A percentile compares a stretch with the other conserved stretches of the same genome.
Conservation (phyloP, 2,113 vertebrate genomes). For the Macaca nemestrina region DNA sequence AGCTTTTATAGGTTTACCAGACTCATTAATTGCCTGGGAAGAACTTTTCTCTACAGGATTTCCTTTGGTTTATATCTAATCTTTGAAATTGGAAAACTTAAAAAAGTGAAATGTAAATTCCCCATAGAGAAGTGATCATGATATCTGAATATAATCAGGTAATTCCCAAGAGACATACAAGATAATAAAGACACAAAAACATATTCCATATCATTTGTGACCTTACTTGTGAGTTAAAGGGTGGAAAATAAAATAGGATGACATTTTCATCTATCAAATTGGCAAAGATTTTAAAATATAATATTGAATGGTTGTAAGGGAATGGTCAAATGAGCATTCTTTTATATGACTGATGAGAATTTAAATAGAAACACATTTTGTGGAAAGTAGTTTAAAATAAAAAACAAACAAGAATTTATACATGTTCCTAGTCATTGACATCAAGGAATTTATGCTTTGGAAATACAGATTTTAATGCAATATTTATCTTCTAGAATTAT, state of each 20-base stretch:
- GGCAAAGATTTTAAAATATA: background rate
- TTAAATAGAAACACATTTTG: background rate
- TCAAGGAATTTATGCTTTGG: background rate
- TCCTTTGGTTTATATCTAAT: background rate
- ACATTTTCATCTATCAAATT: background rate
- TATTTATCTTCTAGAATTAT: background rate
- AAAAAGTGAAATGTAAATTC: slow-evolving; percentile 16
- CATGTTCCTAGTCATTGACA: background rate
- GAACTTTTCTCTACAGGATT: background rate
- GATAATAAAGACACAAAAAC: background rate
- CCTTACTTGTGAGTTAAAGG: background rate
- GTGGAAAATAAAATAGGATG: background rate
- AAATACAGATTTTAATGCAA: background rate
- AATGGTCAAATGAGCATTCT: background rate
- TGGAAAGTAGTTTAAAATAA: background rate
- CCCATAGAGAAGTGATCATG: background rate
- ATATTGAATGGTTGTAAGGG: background rate
- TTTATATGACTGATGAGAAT: background rate
- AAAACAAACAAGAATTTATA: background rate
- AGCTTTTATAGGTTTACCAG: background rate
- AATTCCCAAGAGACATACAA: background rate
- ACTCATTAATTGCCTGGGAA: background rate
- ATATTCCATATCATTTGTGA: background rate
- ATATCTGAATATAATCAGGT: background rate
- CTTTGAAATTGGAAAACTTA: slow-evolving; percentile 16